Percentiles rank a stretch among this genome's conserved stretches.
Conservation (phyloP, 1,140 invertebrate species). For the Cotesia glomerata region DNA sequence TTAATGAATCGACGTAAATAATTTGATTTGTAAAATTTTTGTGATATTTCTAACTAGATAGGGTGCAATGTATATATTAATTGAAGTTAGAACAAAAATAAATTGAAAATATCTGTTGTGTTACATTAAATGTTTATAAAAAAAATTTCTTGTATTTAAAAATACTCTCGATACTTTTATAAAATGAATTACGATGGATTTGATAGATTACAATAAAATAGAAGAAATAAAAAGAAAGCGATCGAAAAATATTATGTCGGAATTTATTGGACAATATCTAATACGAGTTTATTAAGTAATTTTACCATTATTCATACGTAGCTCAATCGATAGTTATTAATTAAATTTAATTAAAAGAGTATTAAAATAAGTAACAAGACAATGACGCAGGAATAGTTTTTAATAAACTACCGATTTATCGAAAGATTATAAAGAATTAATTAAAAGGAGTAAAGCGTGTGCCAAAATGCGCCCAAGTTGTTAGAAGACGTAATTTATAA, state of each 20-base stretch:
- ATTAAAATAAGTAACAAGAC: not conserved
- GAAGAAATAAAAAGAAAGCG: not conserved
- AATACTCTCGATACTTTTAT: not conserved
- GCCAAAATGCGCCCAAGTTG: slow-evolving; percentile 38
- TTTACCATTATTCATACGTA: slow-evolving; percentile 41
- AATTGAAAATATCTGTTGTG: too few species aligned
- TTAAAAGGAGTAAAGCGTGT: slow-evolving; percentile 33
- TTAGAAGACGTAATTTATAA: slow-evolving; percentile 4
- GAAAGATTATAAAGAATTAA: not conserved
- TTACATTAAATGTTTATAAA: not conserved
- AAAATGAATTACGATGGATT: not conserved
- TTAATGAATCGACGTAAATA: too few species aligned
- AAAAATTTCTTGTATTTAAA: not conserved
- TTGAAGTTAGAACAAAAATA: too few species aligned
- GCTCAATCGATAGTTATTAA: slow-evolving; percentile 36
- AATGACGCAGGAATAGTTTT: too few species aligned
- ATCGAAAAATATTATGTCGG: slow-evolving; percentile 17
- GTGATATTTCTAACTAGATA: too few species aligned
- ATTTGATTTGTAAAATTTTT: too few species aligned
- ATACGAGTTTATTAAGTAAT: slow-evolving; percentile 27
- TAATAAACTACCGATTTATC: not conserved
- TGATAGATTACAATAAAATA: slow-evolving; percentile 19
- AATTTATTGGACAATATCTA: slow-evolving; percentile 50
- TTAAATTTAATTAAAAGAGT: slow-evolving; percentile 21
- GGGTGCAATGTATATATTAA: too few species aligned